Evolutionary conservation across 2,113 vertebrate species (phyloP).

Genomic region (Seriola dumerili): DNA sequence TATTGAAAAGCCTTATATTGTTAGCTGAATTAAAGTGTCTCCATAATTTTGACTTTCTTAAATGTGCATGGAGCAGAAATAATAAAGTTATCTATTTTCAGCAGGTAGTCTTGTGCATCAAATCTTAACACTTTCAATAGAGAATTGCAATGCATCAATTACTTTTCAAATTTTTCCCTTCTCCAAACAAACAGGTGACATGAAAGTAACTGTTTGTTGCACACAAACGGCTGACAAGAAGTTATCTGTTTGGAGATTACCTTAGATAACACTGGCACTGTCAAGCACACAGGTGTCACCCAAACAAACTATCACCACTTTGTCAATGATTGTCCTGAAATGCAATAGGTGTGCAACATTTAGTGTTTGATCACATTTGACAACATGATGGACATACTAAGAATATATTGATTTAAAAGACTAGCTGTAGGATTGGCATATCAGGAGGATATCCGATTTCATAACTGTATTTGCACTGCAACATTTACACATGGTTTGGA

Average conservation of each 20-base stretch:
- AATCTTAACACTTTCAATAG: background rate
- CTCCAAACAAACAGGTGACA: background rate
- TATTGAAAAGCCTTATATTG: no score
- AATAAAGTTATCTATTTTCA: background rate
- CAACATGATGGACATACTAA: background rate
- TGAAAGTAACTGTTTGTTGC: background rate
- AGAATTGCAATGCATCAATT: background rate
- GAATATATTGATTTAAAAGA: background rate
- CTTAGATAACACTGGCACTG: background rate
- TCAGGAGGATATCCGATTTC: background rate
- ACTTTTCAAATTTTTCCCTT: background rate
- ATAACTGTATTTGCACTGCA: background rate
- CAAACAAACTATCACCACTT: background rate
- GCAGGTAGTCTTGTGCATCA: background rate
- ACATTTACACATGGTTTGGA: background rate
- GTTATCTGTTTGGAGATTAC: background rate
- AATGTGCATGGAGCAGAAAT: background rate
- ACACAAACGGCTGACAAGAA: background rate
- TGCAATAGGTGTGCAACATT: no score
- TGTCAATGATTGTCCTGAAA: background rate
- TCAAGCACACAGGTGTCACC: background rate
- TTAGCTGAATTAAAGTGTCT: no score
- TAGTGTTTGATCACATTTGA: no score
- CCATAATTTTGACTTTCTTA: no score
- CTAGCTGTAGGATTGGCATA: background rate